Evolutionary conservation across 2,113 vertebrate genomes (phyloP).

Genomic region (Cynopterus brachyotis): DNA sequence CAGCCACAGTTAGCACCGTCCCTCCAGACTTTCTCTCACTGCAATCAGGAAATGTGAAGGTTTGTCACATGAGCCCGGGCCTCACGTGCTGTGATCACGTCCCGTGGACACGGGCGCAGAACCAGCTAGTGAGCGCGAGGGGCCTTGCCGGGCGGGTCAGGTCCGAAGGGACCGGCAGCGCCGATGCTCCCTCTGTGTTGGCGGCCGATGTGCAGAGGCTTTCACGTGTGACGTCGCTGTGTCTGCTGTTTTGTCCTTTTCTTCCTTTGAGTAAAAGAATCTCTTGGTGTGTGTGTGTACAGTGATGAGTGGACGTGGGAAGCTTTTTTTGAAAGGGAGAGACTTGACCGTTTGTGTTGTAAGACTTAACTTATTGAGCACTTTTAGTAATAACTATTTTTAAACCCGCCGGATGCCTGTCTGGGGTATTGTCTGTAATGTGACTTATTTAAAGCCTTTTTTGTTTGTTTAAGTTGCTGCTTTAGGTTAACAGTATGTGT

Average conservation of each 20-base stretch:
- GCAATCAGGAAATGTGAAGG: not conserved
- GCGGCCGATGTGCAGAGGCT: conserved; percentile 82
- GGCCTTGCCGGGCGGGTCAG: conserved; percentile 4
- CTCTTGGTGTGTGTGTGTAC: conserved; percentile 74
- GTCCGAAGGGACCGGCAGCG: conserved; percentile 59
- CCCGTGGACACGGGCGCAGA: not conserved
- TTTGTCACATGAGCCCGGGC: not conserved
- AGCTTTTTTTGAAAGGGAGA: conserved; percentile 75
- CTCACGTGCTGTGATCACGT: not conserved
- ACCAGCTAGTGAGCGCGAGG: conserved; percentile 63
- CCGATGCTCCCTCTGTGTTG: conserved; percentile 80
- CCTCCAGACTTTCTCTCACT: conserved; percentile 33
- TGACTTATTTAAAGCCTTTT: conserved; percentile 88
- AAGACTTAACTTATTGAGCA: conserved; percentile 90
- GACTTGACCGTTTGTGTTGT: conserved; percentile 76
- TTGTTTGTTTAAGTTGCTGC: conserved; percentile 81
- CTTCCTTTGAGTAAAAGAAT: conserved; percentile 73
- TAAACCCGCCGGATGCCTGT: conserved; percentile 87
- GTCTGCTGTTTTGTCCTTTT: conserved; percentile 37
- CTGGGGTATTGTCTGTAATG: conserved; percentile 88
- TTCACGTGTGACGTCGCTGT: conserved; percentile 50
- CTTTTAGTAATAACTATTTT: conserved; percentile 90
- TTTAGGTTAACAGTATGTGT: conserved; percentile 83
- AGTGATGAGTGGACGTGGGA: conserved; percentile 75
- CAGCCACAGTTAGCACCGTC: conserved; percentile 53